These are phyloP conservation scores for Oscheius sp. DNA, from an alignment of 1,140 invertebrate genomes.

Conservation along the genomic window DNA sequence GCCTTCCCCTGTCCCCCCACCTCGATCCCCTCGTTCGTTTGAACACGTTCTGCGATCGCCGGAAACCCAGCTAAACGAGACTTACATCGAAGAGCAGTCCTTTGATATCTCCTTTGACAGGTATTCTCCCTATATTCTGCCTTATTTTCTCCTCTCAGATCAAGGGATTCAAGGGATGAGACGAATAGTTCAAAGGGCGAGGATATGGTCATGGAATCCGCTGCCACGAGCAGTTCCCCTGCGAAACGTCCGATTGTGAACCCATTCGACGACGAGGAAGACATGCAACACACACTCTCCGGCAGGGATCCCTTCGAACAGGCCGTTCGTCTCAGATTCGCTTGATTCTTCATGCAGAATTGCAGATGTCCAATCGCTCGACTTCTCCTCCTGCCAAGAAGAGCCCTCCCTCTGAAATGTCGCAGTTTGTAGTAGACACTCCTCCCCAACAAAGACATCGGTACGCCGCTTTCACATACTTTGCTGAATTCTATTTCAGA, in stretches of 20 bases:
- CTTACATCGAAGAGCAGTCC: constrained; percentile 23
- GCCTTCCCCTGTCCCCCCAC: not conserved
- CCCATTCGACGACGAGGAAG: constrained; percentile 21
- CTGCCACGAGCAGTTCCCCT: not conserved
- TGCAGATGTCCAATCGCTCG: too few species aligned
- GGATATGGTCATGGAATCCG: not conserved
- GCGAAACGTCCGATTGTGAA: not conserved
- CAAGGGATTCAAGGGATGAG: not conserved
- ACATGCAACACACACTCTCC: constrained; percentile 20
- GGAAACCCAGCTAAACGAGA: constrained; percentile 22
- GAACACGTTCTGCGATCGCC: constrained; percentile 19
- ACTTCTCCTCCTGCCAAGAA: not conserved
- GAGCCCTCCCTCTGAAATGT: not conserved
- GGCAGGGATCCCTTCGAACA: constrained; percentile 25
- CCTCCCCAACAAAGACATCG: not conserved
- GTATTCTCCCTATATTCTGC: not conserved
- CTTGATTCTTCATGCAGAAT: too few species aligned
- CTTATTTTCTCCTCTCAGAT: not conserved
- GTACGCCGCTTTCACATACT: not conserved
- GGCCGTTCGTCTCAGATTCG: not conserved
- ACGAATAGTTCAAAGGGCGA: not conserved
- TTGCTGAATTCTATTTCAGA: not conserved
- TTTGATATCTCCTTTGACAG: constrained; percentile 12
- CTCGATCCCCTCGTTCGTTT: not conserved
- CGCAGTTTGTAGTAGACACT: not conserved